phyloP scores from a whole-genome alignment of 2,888 invertebrate genomes.

The Drosophila eohydei region DNA sequence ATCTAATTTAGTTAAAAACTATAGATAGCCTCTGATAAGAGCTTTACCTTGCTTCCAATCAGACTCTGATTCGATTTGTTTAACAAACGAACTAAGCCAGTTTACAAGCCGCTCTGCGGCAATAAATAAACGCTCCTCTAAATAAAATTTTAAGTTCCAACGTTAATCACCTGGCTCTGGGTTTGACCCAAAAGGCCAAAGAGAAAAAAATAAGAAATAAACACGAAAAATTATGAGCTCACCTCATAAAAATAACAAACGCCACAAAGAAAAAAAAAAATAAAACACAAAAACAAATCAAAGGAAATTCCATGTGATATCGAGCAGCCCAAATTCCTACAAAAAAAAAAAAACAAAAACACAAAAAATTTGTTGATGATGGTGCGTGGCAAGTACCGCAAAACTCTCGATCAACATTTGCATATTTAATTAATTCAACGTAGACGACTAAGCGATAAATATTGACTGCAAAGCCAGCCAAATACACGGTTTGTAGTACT shows the following conservation, averaged over 20 bases:
- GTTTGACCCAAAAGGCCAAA: slow-evolving; percentile 60
- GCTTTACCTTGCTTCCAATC: not conserved
- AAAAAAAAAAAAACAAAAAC: slow-evolving; percentile 1
- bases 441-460: slow-evolving; percentile 47
- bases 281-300: slow-evolving; percentile 15
- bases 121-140: slow-evolving; percentile 32
- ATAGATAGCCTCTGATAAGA: not conserved
- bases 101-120: slow-evolving; percentile 1
- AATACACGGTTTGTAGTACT: slow-evolving; percentile 60
- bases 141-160: slow-evolving; percentile 14
- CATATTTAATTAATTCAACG: slow-evolving; percentile 76
- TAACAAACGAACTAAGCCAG: slow-evolving; percentile 5
- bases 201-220: slow-evolving; percentile 30
- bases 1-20: not conserved
- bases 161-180: slow-evolving; percentile 52
- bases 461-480: slow-evolving; percentile 44
- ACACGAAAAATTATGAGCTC: slow-evolving; percentile 74
- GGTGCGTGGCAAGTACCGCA: slow-evolving; percentile 79
- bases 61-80: not conserved
- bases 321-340: slow-evolving; percentile 60
- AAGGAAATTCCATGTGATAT: slow-evolving; percentile 69
- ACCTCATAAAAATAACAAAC: slow-evolving; percentile 75
- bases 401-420: slow-evolving; percentile 64
- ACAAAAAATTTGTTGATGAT: slow-evolving; percentile 16
- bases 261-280: slow-evolving; percentile 29